A percentile compares a stretch with the other conserved stretches of the same genome.
Evolutionary conservation across 35 echinoderm and acorn worm genomes (phyloP).

Genomic region (Anneissia japonica): DNA sequence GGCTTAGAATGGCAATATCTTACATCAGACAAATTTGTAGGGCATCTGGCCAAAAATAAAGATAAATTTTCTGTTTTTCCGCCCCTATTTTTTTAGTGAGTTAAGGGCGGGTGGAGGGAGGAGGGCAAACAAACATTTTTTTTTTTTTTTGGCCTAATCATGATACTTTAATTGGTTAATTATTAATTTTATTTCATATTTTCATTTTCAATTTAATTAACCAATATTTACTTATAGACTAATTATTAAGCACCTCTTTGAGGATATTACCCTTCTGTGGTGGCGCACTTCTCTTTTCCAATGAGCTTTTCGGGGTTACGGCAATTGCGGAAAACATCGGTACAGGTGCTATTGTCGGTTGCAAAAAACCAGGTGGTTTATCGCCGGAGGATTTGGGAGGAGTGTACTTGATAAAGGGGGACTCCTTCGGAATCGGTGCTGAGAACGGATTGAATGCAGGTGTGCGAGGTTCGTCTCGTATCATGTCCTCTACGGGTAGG

Average conservation of each 20-base stretch:
- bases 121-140: no score
- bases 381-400: slow-evolving; percentile 8
- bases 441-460: slow-evolving; percentile 94
- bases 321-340: not conserved
- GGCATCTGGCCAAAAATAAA: no score
- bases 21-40: no score
- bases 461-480: slow-evolving; percentile 33
- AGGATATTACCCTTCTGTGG: not conserved
- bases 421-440: slow-evolving; percentile 76
- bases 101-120: no score
- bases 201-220: not conserved
- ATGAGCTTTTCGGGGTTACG: not conserved
- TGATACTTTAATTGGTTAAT: no score
- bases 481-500: slow-evolving; percentile 91
- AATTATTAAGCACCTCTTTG: not conserved
- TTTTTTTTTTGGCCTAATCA: no score
- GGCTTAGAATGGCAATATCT: no score
- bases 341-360: not conserved
- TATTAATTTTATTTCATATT: no score
- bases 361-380: not conserved
- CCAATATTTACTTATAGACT: not conserved
- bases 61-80: no score
- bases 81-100: no score
- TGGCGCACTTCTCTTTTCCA: not conserved
- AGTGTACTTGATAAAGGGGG: slow-evolving; percentile 65